These are phyloP conservation scores for Nipponacmea schrenckii DNA, from an alignment of 2,888 invertebrate species.

Conservation along the genomic window DNA sequence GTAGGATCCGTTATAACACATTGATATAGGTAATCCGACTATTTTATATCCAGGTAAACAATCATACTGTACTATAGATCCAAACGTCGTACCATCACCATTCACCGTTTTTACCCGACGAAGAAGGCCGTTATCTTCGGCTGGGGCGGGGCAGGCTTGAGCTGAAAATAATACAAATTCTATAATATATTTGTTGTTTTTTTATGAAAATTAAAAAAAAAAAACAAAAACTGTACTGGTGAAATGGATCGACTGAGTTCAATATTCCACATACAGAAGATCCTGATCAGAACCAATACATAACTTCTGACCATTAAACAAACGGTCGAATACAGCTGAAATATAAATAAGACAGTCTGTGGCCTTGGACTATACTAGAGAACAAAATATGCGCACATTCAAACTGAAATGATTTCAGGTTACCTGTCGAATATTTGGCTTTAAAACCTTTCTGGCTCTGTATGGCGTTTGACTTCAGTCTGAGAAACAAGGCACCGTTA, in stretches of 20 bases:
- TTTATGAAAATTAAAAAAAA: too few species aligned
- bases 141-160: constrained; percentile 11
- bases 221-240: not conserved
- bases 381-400: not conserved
- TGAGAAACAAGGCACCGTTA: constrained; percentile 22
- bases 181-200: too few species aligned
- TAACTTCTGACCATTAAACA: too few species aligned
- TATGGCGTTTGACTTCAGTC: constrained; percentile 26
- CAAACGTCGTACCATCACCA: constrained; percentile 23
- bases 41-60: constrained; percentile 35
- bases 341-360: too few species aligned
- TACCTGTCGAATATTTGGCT: constrained; percentile 36
- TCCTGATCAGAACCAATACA: too few species aligned
- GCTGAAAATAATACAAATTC: constrained; percentile 21
- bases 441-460: constrained; percentile 25
- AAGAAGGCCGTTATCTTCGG: not conserved
- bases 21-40: constrained; percentile 26
- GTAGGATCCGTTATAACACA: constrained; percentile 33
- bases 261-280: too few species aligned
- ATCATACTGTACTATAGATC: constrained; percentile 23
- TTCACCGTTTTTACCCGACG: not conserved
- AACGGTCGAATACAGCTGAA: too few species aligned
- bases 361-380: not conserved
- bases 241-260: too few species aligned
- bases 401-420: not conserved